Conservation (phyloP, 2,113 vertebrate genomes). For the Procavia capensis region DNA sequence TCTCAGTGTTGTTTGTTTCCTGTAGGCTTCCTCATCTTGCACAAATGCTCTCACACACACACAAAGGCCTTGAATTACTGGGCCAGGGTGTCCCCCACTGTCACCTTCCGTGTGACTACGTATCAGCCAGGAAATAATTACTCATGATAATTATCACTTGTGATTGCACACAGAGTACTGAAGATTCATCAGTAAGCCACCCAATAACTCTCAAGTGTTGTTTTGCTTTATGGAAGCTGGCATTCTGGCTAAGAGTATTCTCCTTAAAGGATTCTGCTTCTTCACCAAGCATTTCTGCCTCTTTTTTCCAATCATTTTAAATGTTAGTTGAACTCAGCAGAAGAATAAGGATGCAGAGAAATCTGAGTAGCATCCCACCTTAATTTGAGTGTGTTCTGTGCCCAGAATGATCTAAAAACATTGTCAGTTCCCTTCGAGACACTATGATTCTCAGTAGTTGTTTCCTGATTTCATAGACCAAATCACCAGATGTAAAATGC, state of each 20-base stretch:
- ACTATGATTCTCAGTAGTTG: not conserved
- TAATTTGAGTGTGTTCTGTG: constrained; percentile 10
- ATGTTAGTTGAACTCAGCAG: not conserved
- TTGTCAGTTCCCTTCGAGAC: not conserved
- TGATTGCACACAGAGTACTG: not conserved
- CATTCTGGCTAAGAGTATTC: constrained; percentile 15
- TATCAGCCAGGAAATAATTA: constrained; percentile 58
- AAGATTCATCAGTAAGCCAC: constrained; percentile 53
- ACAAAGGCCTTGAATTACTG: not conserved
- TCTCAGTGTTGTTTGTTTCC: not conserved
- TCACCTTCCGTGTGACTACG: not conserved
- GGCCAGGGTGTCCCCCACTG: not conserved
- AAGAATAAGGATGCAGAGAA: constrained; percentile 27
- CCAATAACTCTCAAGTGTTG: constrained; percentile 9
- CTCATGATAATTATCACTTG: constrained; percentile 44
- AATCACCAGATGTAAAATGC: not conserved
- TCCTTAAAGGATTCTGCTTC: constrained; percentile 18
- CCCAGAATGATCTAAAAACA: not conserved
- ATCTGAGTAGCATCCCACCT: not conserved
- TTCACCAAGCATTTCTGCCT: not conserved
- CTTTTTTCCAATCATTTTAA: not conserved
- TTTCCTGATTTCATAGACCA: constrained; percentile 27
- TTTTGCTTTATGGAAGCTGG: constrained; percentile 1
- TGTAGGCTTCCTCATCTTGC: not conserved
- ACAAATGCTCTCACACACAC: not conserved